Base-by-base conservation (phyloP, 2,888 invertebrate genomes). In the Chrysolina americana region DNA sequence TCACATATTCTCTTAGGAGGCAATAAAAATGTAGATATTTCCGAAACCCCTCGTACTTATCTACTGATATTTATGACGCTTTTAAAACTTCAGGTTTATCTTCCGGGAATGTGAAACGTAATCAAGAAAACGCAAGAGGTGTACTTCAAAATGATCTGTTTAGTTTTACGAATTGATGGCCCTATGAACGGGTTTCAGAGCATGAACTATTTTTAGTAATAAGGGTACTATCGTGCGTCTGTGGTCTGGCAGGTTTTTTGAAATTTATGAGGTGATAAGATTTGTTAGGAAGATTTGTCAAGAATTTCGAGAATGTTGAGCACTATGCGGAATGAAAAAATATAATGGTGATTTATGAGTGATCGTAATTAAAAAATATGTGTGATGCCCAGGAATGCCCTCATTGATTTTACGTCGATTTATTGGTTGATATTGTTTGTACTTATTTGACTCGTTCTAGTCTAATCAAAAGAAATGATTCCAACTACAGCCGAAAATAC, bases 181-280 rank as follows among this genome's bases (percentile, higher is more conserved):
- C 53, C 53, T 68, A 53, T 59, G 59, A 59, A 59, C 59, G 23
- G 59, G 59, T 28, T 59, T 59, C 59, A 21, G 23, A 59, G 11
- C 59, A n/a, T 59, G 59, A 59, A 59, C 68, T 68, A 53, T 68
- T 68, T 53, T 68, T 28, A 68, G 53, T 53, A 36, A 68, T 41
- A 48, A 65, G 23, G 65, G 65, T 28, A 65, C 44, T 65, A 66
- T 21, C 56, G 68, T 21, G 17, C 36, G 15, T 59, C 23, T 28
- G 23, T 28, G 28, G 28, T 11, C 21, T 11, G 19, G 19, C 5
- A 50, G n/a, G 48, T 50, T 59, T 21, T 53, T 13, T 15, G 44
- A 28, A 23, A 65, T 48, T 65, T 48, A 65, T 41, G 56, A 41
- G 19, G 36, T 68, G n/a, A n/a, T n/a, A n/a, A n/a, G n/a, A n/a